phyloP scores from a whole-genome alignment of 2,113 vertebrate species.

The Balaeniceps rex region DNA sequence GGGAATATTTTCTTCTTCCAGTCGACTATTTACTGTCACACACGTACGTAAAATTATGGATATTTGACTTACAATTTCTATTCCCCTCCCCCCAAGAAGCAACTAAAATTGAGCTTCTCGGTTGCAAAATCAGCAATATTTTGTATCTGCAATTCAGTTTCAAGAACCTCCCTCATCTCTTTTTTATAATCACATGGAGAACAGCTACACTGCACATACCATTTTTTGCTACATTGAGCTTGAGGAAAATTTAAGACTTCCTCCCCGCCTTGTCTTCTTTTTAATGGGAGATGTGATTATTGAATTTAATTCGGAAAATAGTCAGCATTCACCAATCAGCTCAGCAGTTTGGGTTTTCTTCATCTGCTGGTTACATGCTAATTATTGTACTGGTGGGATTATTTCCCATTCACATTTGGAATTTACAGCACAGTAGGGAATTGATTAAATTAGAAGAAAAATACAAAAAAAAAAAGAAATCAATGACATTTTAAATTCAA shows the following conservation, averaged over 20 bases:
- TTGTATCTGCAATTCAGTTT: not conserved
- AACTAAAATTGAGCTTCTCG: not conserved
- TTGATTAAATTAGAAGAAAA: slow-evolving; percentile 46
- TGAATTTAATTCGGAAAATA: slow-evolving; percentile 45
- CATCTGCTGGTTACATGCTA: slow-evolving; percentile 25
- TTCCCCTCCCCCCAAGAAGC: not conserved
- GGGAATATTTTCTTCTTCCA: not conserved
- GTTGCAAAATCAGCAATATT: not conserved
- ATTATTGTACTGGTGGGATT: slow-evolving; percentile 38
- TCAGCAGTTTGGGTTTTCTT: slow-evolving; percentile 23
- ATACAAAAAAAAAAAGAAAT: not conserved
- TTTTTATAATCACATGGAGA: not conserved
- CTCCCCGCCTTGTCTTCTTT: not conserved
- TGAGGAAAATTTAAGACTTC: slow-evolving; percentile 31
- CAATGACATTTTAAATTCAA: slow-evolving; percentile 13
- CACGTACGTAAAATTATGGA: not conserved
- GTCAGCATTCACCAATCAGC: slow-evolving; percentile 41
- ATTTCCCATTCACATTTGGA: slow-evolving; percentile 43
- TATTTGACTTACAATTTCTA: not conserved
- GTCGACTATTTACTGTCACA: not conserved
- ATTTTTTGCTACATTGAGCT: slow-evolving; percentile 14
- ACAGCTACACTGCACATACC: not conserved
- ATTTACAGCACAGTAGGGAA: slow-evolving; percentile 26
- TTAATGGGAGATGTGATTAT: slow-evolving; percentile 48
- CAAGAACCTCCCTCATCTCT: not conserved